Evolutionary conservation across 2,797 vertebrate species (phyloP), one percentile per base, ranked within the genome.

Genomic region (Ispidina lecontei): DNA sequence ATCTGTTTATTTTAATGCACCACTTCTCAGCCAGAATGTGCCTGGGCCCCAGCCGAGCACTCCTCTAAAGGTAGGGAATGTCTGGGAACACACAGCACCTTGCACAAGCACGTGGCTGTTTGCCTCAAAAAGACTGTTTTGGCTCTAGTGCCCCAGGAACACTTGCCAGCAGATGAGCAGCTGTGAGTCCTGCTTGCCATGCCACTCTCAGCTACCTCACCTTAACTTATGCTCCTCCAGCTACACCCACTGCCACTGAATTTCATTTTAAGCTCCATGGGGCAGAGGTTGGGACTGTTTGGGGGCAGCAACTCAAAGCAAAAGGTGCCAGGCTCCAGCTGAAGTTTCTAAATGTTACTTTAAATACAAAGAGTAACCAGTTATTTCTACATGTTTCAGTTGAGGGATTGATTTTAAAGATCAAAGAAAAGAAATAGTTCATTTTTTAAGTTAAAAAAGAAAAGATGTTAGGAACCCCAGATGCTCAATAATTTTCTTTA

Each of bases 401-500:
- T 60, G 55, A 84, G 14, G 18, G 44, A 59, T 26, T 86, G 62
- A 85, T 91, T 89, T 92, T 49, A 87, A 74, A 72, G 59, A 81
- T 68, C 70, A 86, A 35, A 86, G 62, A 81, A 95, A 14, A 88
- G 47, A 78, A 94, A 81, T 2, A 5, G 29, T 19, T 64, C 63
- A 16, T 51, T 70, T 89, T 41, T 55, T 9, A 84, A 81, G 64
- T 15, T 47, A 35, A 69, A 83, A 64, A 54, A 62, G 8, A 19
- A 67, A 78, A 90, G 87, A 58, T 78, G 86, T 56, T 87, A 88
- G 63, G 26, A 65, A 67, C 28, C 65, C 25, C 70, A 79, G 54
- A 88, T 54, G 73, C 63, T 75, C 55, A 59, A 19, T 60, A 41
- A 39, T 58, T 78, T 87, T 84, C 59, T 76, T 72, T 44, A 31